Evolutionary conservation across 2,797 vertebrate species (phyloP).

Genomic region (Pseudochromis fuscus): DNA sequence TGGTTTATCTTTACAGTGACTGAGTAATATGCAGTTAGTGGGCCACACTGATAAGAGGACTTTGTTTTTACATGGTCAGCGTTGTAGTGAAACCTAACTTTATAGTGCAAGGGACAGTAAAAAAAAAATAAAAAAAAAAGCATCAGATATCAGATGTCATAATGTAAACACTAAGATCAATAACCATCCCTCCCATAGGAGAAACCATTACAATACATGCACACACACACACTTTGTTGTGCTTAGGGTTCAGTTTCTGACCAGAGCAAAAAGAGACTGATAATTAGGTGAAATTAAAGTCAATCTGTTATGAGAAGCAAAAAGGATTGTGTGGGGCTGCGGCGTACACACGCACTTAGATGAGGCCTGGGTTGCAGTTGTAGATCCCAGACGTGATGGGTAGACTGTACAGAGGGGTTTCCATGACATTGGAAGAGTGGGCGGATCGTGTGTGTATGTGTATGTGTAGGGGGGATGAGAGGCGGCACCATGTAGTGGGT

Average conservation of each 20-base stretch:
- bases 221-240: slow-evolving; percentile 62
- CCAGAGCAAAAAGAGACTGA: slow-evolving; percentile 49
- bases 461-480: slow-evolving; percentile 3
- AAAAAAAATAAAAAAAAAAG: slow-evolving; percentile 59
- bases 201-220: slow-evolving; percentile 51
- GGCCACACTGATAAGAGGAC: slow-evolving; percentile 29
- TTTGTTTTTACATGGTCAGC: slow-evolving; percentile 40
- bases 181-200: slow-evolving; percentile 56
- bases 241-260: slow-evolving; percentile 69
- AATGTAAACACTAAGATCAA: slow-evolving; percentile 76
- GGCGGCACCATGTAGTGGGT: slow-evolving; percentile 28
- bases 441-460: slow-evolving; percentile 34
- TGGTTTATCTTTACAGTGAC: slow-evolving; percentile 36
- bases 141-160: slow-evolving; percentile 58
- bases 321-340: slow-evolving; percentile 21
- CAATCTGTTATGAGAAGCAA: slow-evolving; percentile 34
- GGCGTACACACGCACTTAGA: slow-evolving; percentile 1
- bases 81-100: slow-evolving; percentile 34
- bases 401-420: slow-evolving; percentile 76
- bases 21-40: slow-evolving; percentile 52
- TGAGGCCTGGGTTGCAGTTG: slow-evolving; percentile 53
- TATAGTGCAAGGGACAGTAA: slow-evolving; percentile 60
- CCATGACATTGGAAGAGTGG: slow-evolving; percentile 71
- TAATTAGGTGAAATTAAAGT: slow-evolving; percentile 37
- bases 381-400: slow-evolving; percentile 49